These are phyloP conservation scores for Lutjanus erythropterus DNA, from an alignment of 2,113 vertebrate species.

Conservation along the genomic window DNA sequence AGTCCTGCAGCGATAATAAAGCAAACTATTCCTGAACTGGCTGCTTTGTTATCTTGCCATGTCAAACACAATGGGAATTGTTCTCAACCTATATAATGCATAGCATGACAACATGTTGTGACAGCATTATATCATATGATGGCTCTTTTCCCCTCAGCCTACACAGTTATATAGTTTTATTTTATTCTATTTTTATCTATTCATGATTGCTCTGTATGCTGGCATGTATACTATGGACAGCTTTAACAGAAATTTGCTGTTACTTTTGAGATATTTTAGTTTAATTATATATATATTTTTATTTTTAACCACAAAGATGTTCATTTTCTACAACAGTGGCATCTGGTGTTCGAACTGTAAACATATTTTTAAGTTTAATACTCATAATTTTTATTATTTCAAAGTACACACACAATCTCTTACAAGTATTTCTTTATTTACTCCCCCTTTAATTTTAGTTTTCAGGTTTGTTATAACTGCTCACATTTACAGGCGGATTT, in stretches of 20 bases:
- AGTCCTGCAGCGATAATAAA: slow-evolving; percentile 47
- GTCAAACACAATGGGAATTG: slow-evolving; percentile 66
- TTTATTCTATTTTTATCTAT: neutral
- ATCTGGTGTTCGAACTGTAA: neutral
- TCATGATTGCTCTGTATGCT: neutral
- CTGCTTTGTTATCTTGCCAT: slow-evolving; percentile 67
- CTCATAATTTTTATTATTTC: neutral
- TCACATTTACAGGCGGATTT: neutral
- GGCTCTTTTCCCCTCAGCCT: neutral
- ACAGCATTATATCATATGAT: slow-evolving; percentile 15
- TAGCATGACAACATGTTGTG: slow-evolving; percentile 32
- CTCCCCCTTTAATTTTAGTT: too few relatives aligned
- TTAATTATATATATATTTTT: neutral
- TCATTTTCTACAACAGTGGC: neutral
- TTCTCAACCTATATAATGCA: slow-evolving; percentile 50
- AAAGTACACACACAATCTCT: neutral
- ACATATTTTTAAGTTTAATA: neutral
- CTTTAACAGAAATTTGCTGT: neutral
- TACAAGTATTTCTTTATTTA: neutral
- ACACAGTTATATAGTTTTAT: neutral
- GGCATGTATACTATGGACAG: neutral
- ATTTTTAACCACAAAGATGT: neutral
- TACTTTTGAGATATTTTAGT: neutral
- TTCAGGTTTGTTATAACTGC: neutral
- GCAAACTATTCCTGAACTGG: slow-evolving; percentile 72